Conservation (phyloP, 1,140 invertebrate species). For the Microplitis demolitor region DNA sequence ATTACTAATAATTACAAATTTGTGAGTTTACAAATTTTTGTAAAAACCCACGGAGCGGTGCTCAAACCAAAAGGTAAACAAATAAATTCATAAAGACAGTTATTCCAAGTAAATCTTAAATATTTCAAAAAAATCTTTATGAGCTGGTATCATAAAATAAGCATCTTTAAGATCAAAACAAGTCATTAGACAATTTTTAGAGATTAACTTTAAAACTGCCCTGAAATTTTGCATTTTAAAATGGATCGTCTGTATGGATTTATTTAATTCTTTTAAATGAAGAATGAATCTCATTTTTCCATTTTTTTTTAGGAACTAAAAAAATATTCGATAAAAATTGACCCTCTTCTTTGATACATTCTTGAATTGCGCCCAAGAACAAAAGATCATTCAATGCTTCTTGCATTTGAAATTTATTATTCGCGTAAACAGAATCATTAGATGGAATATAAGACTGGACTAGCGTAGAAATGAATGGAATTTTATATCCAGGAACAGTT, state of each 20-base stretch:
- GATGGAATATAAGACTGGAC: neutral
- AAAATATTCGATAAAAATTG: slow-evolving; percentile 37
- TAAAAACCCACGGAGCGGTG: too few relatives aligned
- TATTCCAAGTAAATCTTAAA: too few relatives aligned
- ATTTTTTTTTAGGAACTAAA: slow-evolving; percentile 33
- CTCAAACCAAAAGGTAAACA: too few relatives aligned
- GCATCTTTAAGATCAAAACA: too few relatives aligned
- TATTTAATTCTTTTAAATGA: slow-evolving; percentile 37
- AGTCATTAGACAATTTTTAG: too few relatives aligned
- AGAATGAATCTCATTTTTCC: slow-evolving; percentile 36
- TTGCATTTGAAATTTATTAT: neutral
- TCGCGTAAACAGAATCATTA: neutral
- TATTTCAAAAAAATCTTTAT: too few relatives aligned
- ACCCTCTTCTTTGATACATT: slow-evolving; percentile 7
- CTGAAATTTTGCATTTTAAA: too few relatives aligned
- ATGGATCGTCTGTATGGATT: slow-evolving; percentile 32
- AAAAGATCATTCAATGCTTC: slow-evolving; percentile 10
- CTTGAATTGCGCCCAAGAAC: neutral
- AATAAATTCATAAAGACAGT: too few relatives aligned
- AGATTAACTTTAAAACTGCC: too few relatives aligned
- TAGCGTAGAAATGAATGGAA: slow-evolving; percentile 23
- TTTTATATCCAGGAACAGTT: slow-evolving; percentile 29
- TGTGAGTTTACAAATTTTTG: too few relatives aligned
- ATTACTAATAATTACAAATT: too few relatives aligned
- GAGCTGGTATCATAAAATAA: too few relatives aligned